Percentiles rank a stretch among this genome's conserved stretches.
Conservation (phyloP, 2,113 vertebrate genomes). For the Archocentrus centrarchus region DNA sequence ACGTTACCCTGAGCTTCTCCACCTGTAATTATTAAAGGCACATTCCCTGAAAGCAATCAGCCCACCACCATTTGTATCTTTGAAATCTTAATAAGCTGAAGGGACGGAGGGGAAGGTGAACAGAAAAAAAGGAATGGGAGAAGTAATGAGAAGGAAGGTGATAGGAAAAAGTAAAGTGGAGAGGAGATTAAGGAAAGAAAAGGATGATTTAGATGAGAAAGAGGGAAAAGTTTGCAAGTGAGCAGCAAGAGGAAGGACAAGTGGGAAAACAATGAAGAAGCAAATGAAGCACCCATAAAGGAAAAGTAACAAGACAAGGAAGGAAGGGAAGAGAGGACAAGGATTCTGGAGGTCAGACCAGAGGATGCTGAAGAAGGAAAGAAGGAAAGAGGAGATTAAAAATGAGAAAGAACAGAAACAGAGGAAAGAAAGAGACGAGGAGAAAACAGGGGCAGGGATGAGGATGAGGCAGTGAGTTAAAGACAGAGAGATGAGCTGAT, state of each 20-base stretch:
- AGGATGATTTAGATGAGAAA: background rate
- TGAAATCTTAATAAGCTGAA: constrained; percentile 95
- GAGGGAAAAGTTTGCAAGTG: background rate
- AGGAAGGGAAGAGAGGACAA: background rate
- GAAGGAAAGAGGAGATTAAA: background rate
- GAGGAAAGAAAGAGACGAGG: background rate
- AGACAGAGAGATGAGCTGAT: rapidly evolving
- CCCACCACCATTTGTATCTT: constrained; percentile 91
- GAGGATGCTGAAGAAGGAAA: background rate
- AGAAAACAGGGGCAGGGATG: background rate
- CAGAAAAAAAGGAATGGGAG: background rate
- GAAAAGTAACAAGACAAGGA: background rate
- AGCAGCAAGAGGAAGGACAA: background rate
- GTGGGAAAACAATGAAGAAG: background rate
- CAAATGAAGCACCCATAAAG: background rate
- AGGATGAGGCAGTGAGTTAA: background rate
- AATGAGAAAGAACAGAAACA: background rate
- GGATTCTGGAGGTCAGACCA: background rate
- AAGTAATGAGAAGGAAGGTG: background rate
- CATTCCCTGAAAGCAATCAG: constrained; percentile 99
- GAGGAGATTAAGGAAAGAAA: background rate
- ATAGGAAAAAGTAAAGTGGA: constrained; percentile 2
- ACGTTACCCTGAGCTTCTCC: constrained; percentile 89
- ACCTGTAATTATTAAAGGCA: constrained; percentile 99
- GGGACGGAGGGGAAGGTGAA: constrained; percentile 46